Conservation (phyloP, 2,797 vertebrate genomes). For the Syncerus caffer region DNA sequence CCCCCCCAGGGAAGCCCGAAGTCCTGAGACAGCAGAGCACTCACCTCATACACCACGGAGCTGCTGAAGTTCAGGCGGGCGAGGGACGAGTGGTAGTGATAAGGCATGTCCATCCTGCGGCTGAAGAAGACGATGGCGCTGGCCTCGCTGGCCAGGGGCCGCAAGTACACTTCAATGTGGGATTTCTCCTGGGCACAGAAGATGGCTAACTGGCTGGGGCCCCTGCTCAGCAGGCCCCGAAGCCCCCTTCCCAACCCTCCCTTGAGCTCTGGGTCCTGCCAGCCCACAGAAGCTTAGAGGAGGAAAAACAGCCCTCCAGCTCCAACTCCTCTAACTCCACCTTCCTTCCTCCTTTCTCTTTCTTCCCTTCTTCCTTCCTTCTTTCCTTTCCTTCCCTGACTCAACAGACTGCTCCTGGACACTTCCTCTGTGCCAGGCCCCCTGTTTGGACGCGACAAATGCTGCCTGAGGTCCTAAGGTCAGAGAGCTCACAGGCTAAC, state of each 20-base stretch:
- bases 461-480: neutral
- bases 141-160: conserved; percentile 83
- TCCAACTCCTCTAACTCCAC: neutral
- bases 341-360: neutral
- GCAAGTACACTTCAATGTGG: conserved; percentile 89
- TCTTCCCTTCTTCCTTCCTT: neutral
- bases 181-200: conserved; percentile 84
- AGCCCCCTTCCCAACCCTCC: neutral
- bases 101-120: conserved; percentile 91
- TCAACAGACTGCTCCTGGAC: accelerated
- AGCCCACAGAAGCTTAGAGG: neutral
- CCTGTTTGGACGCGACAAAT: neutral
- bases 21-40: neutral
- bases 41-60: conserved; percentile 80
- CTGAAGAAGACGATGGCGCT: conserved; percentile 93
- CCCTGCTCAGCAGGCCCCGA: neutral
- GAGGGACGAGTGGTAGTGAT: conserved; percentile 88
- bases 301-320: neutral
- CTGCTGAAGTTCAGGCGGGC: conserved; percentile 84
- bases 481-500: neutral
- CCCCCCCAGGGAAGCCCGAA: neutral
- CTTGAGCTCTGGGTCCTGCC: neutral
- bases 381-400: neutral
- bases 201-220: neutral
- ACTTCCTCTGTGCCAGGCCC: neutral